Evolutionary conservation across 1,140 invertebrate species (phyloP), one percentile per base, ranked within the genome.

Genomic region (Drosophila kurseongensis): DNA sequence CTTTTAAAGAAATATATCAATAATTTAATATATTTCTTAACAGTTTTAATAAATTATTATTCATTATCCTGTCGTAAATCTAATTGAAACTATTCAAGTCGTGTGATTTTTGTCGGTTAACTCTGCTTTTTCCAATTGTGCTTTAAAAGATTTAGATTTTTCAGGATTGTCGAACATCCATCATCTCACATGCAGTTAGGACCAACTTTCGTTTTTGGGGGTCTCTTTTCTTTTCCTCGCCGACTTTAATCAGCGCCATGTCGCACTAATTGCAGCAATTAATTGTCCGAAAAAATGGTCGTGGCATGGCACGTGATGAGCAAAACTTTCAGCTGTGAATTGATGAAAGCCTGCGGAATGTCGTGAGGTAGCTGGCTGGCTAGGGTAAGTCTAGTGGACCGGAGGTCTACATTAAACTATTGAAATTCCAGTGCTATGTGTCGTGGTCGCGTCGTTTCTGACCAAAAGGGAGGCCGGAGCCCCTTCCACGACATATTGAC

Each of bases 201-300:
- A 44, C 38, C 32, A 54, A 63, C 60, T 63, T 63, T 63, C 40
- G 27, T 55, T 59, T 59, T 68, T 42, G 42, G 14, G 60, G 47
- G 18, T 60, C 42, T 41, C 32, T 23, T 44, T 55, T 56, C 44
- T 10, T n/a, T 54, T 27, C 23, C 27, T 14, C 44, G 14, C 27
- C 3, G 40, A 36, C 29, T 78, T 80, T 78, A 80, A 78, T 80
- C 75, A 80, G 72, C 67, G 60, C 68, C 77, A 79, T 83, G 80
- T 83, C 77, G 72, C 77, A 67, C 74, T 85, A 82, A 85, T 85
- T 68, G 77, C 55, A 56, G 38, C 80, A 80, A 82, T 83, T 85
- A 80, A 85, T 85, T 85, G 57, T 57, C 57, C 56, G n/a, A 42
- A 40, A 61, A 60, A 65, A 67, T 66, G 63, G 61, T 57, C 45